phyloP scores from a whole-genome alignment of 2,113 vertebrate genomes.

The Hydrochoerus hydrochaeris region DNA sequence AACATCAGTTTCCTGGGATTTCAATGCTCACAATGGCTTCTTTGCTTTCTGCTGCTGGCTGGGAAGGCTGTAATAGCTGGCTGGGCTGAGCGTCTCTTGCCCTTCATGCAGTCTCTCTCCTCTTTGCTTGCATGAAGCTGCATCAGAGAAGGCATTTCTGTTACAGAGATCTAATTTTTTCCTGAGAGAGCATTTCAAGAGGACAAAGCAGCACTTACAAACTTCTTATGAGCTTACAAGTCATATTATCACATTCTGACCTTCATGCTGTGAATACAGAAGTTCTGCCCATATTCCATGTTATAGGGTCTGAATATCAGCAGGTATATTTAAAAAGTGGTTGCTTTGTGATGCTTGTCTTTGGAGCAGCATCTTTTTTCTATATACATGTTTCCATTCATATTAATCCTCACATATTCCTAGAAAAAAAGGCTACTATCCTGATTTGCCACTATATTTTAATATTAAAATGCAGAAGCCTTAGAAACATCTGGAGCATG shows the following conservation, averaged over 20 bases:
- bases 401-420: neutral
- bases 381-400: neutral
- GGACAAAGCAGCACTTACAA: neutral
- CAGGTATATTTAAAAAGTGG: neutral
- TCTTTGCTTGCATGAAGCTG: neutral
- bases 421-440: neutral
- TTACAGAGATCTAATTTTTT: neutral
- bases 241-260: neutral
- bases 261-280: neutral
- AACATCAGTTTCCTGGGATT: neutral
- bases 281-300: neutral
- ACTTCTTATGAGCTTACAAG: neutral
- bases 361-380: neutral
- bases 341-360: neutral
- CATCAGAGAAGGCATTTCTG: neutral
- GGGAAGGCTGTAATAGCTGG: neutral
- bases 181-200: neutral
- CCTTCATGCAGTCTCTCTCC: neutral
- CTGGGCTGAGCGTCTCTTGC: neutral
- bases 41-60: neutral
- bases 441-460: neutral
- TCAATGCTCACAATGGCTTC: neutral
- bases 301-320: neutral
- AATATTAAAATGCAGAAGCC: neutral
- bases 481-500: neutral